phyloP scores from a whole-genome alignment of 1,140 invertebrate species.

The Triops cancriformis region DNA sequence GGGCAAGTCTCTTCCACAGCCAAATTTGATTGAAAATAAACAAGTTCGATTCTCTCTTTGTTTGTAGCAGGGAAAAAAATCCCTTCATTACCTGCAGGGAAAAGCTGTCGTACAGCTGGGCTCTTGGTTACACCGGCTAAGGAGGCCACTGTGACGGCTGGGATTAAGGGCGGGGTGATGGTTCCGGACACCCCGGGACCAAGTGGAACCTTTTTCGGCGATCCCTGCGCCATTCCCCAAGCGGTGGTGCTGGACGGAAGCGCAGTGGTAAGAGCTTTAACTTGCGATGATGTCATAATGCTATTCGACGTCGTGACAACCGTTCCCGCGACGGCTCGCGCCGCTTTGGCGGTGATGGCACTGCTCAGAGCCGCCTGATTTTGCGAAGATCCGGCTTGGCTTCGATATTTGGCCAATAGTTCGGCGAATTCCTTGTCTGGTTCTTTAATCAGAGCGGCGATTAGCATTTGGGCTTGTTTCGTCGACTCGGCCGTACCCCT shows the following conservation, averaged over 20 bases:
- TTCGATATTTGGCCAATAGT: conserved; percentile 61
- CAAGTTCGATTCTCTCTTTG: neutral
- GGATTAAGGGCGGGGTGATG: conserved; percentile 20
- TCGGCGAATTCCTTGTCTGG: conserved; percentile 83
- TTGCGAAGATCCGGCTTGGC: conserved; percentile 25
- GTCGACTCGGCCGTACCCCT: conserved; percentile 83
- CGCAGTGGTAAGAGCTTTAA: conserved; percentile 27
- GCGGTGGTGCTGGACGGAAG: conserved; percentile 36
- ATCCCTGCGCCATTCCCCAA: conserved; percentile 16
- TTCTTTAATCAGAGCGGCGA: conserved; percentile 79
- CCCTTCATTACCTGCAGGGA: conserved; percentile 15
- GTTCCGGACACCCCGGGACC: conserved; percentile 23
- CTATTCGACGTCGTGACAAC: conserved; percentile 27
- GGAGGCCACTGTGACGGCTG: conserved; percentile 27
- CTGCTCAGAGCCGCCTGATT: conserved; percentile 19
- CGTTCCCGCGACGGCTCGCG: conserved; percentile 18
- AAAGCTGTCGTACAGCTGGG: conserved; percentile 31
- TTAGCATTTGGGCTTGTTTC: conserved; percentile 77
- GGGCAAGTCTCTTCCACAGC: too few relatives aligned
- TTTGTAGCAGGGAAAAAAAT: neutral
- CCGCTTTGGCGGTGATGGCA: conserved; percentile 21
- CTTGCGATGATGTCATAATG: conserved; percentile 24
- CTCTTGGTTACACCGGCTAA: conserved; percentile 31
- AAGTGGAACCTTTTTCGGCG: conserved; percentile 23
- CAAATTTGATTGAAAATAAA: too few relatives aligned